Evolutionary conservation across 2,113 vertebrate genomes (phyloP), one percentile per base, ranked within the genome.

Genomic region (Alligator sinensis): DNA sequence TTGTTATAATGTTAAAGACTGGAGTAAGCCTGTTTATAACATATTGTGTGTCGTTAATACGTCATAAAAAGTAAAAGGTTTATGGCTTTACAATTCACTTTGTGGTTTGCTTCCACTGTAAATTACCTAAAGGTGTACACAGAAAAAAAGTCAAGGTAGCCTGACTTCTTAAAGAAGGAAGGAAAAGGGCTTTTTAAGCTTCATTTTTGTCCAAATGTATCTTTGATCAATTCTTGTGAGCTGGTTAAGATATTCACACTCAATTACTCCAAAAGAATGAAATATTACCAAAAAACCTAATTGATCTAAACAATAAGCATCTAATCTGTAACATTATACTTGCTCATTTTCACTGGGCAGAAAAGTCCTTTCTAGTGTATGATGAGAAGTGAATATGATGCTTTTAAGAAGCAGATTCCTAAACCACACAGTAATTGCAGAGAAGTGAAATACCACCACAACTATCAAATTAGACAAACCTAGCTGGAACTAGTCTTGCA

Each of bases 11-110:
- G 87, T 84, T 63, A 91, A 94, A 95, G 91, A 88, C 82, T 92
- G 85, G 89, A 91, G 89, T 95, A 59, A 66, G 66, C 57, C 93
- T 80, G 55, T 92, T 94, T 94, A 78, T 95, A 91, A 95, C 63
- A 72, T 96, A 60, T 4, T 70, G 24, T 87, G 68, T 87, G 64
- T 77, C 92, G 82, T 93, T 94, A 88, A 95, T 86, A 92, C 95
- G 93, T 87, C 77, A 87, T 94, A 94, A 93, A 96, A 93, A 93
- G 47, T 94, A 94, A 93, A 96, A 93, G 92, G 34, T 95, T 95
- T 72, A 47, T 68, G 87, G 90, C 87, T 96, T 82, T 94, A 81
- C 92, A 92, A 57, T 84, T 95, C 57, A 58, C 68, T 59, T 66
- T 93, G 87, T 94, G 76, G 76, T 93, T 92, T 95, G 61, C 63